Conservation (phyloP, 2,888 invertebrate genomes). For the Drosophila testacea region DNA sequence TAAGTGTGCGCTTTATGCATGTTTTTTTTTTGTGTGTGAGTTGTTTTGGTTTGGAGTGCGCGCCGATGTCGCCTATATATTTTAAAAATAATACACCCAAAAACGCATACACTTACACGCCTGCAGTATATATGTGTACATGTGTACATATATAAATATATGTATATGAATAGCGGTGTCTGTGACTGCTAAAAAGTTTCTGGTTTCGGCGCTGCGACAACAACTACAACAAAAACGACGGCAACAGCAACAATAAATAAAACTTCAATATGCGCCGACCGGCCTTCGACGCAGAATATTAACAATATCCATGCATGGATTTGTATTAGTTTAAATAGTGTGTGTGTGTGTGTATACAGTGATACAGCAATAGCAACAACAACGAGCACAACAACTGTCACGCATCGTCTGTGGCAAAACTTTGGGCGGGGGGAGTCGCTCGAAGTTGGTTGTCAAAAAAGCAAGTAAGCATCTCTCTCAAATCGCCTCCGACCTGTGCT, state of each 20-base stretch:
- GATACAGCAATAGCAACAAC: slow-evolving; percentile 29
- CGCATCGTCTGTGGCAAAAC: slow-evolving; percentile 22
- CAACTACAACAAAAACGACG: slow-evolving; percentile 36
- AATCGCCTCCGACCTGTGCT: slow-evolving; percentile 28
- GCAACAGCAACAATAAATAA: slow-evolving; percentile 49
- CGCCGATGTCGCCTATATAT: slow-evolving; percentile 21
- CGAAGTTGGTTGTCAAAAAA: slow-evolving; percentile 28
- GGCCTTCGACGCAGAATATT: slow-evolving; percentile 69
- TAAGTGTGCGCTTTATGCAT: slow-evolving; percentile 8
- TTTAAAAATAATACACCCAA: slow-evolving; percentile 49
- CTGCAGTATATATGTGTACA: slow-evolving; percentile 28
- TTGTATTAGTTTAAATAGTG: slow-evolving; percentile 9
- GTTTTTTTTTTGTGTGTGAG: slow-evolving; percentile 25
- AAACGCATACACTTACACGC: slow-evolving; percentile 36
- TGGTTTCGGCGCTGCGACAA: slow-evolving; percentile 60
- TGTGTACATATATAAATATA: slow-evolving; percentile 23
- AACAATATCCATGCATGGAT: slow-evolving; percentile 42
- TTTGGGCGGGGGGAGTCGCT: slow-evolving; percentile 24
- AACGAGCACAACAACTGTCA: slow-evolving; percentile 28
- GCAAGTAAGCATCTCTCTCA: slow-evolving; percentile 38
- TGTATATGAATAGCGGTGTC: slow-evolving; percentile 43
- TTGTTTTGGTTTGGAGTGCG: slow-evolving; percentile 24
- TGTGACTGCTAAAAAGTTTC: slow-evolving; percentile 61
- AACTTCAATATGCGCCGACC: slow-evolving; percentile 67
- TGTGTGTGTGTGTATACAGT: slow-evolving; percentile 22